A percentile compares a stretch with the other conserved stretches of the same genome.
These are phyloP conservation scores for Elephantulus edwardii DNA, from an alignment of 2,113 vertebrate species.

Conservation along the genomic window DNA sequence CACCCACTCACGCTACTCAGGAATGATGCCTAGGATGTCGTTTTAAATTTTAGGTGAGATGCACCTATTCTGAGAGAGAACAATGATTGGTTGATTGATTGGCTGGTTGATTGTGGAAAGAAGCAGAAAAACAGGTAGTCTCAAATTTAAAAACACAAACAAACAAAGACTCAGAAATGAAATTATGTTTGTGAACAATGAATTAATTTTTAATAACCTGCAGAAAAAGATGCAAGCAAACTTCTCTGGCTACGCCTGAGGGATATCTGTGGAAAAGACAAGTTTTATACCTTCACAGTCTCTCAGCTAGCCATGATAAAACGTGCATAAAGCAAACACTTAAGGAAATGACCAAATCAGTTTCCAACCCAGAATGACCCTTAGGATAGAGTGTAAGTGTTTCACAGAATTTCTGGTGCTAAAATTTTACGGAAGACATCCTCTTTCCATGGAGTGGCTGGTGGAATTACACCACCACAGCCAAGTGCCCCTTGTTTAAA, in stretches of 20 bases:
- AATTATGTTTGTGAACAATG: background rate
- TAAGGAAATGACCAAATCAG: background rate
- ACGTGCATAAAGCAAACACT: accelerated
- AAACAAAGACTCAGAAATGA: background rate
- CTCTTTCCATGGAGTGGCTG: no score
- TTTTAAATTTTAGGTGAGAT: background rate
- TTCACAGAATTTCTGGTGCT: no score
- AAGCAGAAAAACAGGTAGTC: background rate
- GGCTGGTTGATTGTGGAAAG: no score
- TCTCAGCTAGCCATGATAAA: background rate
- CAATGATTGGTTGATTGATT: no score
- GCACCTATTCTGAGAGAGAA: background rate
- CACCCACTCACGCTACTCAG: background rate
- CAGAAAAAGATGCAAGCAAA: background rate
- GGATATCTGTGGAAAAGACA: background rate
- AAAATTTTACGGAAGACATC: no score
- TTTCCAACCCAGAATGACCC: background rate
- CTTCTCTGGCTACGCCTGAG: background rate
- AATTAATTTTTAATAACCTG: background rate
- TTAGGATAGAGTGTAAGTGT: background rate
- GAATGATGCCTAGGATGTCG: background rate
- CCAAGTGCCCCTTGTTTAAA: no score
- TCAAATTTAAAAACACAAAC: background rate
- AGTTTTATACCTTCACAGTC: background rate
- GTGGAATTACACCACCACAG: no score